Conservation (phyloP, 2,888 invertebrate genomes). For the Drosophila austrosaltans region DNA sequence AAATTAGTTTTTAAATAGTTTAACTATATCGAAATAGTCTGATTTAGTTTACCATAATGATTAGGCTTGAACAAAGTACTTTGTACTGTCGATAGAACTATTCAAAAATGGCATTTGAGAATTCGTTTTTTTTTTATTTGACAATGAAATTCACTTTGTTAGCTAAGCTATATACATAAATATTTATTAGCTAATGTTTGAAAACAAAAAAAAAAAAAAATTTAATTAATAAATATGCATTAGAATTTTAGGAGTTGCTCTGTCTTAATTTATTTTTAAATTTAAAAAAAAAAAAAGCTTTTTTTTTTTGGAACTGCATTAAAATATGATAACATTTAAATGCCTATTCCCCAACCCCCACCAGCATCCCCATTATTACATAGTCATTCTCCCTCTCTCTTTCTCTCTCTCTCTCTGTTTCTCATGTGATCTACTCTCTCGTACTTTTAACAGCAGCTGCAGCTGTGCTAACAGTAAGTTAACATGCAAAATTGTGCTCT, state of each 20-base stretch:
- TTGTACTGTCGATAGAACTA: neutral
- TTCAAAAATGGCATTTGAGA: neutral
- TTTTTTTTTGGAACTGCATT: neutral
- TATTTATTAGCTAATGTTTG: conserved; percentile 15
- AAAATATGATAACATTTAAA: conserved; percentile 6
- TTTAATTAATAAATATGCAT: conserved; percentile 7
- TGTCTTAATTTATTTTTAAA: neutral
- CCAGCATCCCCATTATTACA: neutral
- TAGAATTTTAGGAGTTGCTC: conserved; percentile 1
- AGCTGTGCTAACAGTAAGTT: conserved; percentile 2
- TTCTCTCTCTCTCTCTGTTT: neutral
- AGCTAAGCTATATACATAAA: conserved; percentile 14
- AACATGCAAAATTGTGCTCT: neutral
- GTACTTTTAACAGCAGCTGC: neutral
- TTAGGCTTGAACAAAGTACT: neutral
- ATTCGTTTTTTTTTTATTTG: neutral
- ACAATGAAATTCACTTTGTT: conserved; percentile 19
- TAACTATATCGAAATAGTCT: no score
- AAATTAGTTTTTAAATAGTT: no score
- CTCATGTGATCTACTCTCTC: neutral
- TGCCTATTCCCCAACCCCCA: neutral
- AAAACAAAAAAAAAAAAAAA: neutral
- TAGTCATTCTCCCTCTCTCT: neutral
- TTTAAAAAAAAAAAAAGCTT: neutral
- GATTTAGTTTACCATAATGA: no score